Conservation (phyloP, 2,888 invertebrate species). For the Mimas tiliae region DNA sequence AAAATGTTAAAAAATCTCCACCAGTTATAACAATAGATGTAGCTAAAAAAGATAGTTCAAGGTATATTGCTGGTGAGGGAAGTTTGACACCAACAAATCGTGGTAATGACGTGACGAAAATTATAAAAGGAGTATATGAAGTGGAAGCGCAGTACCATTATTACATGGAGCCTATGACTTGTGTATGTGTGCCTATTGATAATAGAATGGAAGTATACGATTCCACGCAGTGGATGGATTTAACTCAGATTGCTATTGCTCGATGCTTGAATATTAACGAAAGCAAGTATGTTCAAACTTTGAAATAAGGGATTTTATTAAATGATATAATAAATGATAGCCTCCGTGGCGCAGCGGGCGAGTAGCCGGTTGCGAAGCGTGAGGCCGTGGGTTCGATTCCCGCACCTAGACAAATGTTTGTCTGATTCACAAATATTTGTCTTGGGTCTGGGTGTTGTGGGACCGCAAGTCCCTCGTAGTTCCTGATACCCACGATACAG, state of each 20-base stretch:
- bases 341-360: too few relatives aligned
- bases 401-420: too few relatives aligned
- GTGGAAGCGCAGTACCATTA: conserved; percentile 90
- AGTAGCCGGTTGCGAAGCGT: too few relatives aligned
- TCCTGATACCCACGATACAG: too few relatives aligned
- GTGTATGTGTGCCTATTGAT: conserved; percentile 88
- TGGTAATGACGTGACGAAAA: conserved; percentile 64
- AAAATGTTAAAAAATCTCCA: conserved; percentile 53
- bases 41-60: conserved; percentile 72
- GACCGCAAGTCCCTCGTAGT: too few relatives aligned
- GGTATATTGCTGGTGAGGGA: conserved; percentile 50
- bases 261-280: conserved; percentile 81
- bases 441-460: too few relatives aligned
- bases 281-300: conserved; percentile 76
- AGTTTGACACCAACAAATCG: conserved; percentile 57
- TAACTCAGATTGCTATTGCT: conserved; percentile 84
- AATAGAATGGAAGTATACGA: conserved; percentile 87
- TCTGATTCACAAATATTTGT: too few relatives aligned
- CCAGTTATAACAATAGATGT: conserved; percentile 70
- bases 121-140: conserved; percentile 85
- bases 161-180: conserved; percentile 88
- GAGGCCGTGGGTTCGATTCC: too few relatives aligned
- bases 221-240: conserved; percentile 87
- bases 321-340: too few relatives aligned
- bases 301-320: not conserved